These are phyloP conservation scores for Burhinus bistriatus DNA, from an alignment of 2,113 vertebrate species.

Conservation along the genomic window DNA sequence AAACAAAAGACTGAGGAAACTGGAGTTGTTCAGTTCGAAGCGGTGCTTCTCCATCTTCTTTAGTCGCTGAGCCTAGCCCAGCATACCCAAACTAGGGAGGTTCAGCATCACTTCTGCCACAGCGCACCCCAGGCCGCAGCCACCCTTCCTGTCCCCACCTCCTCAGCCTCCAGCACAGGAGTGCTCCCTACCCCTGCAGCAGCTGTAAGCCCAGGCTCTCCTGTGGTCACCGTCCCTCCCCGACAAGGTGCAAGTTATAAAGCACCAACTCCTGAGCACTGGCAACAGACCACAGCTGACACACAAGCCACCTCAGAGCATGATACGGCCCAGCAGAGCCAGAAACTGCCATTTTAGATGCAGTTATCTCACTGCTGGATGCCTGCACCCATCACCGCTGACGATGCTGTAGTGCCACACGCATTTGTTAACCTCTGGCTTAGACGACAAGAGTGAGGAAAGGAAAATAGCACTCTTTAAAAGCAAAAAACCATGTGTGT, in stretches of 20 bases:
- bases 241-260: background rate
- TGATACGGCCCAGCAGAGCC: background rate
- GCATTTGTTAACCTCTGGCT: background rate
- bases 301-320: background rate
- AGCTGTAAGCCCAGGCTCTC: background rate
- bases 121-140: too few relatives aligned
- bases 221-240: background rate
- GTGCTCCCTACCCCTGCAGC: too few relatives aligned
- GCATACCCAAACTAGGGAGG: background rate
- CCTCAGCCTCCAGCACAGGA: background rate
- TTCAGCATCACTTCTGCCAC: background rate
- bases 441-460: fast-evolving
- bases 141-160: background rate
- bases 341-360: background rate
- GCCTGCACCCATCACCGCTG: fast-evolving
- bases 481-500: background rate
- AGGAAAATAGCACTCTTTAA: background rate
- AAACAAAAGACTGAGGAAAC: background rate
- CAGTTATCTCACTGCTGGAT: background rate
- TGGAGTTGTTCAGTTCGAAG: background rate
- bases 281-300: background rate
- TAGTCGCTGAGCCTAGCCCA: background rate
- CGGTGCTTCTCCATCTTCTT: background rate
- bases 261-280: background rate
- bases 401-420: background rate